Evolutionary conservation across 2,113 vertebrate species (phyloP).

Genomic region (Spermophilus dauricus): DNA sequence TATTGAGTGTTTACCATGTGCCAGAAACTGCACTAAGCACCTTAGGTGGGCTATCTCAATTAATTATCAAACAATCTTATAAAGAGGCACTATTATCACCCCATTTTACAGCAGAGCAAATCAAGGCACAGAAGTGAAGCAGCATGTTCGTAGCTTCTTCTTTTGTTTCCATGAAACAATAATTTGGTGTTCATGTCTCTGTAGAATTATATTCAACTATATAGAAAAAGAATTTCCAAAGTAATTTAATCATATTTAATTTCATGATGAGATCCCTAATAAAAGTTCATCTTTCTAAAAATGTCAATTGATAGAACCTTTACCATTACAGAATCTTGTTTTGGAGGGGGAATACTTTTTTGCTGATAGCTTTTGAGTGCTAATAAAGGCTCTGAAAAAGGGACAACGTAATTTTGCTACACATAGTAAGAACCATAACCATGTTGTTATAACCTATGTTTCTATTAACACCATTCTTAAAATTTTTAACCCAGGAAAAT

Average conservation of each 20-base stretch:
- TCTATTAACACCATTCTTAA: conserved; percentile 19
- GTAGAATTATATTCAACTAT: background rate
- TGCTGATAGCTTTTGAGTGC: background rate
- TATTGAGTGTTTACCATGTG: conserved; percentile 24
- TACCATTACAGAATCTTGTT: conserved; percentile 43
- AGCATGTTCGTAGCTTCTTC: background rate
- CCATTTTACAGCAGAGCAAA: background rate
- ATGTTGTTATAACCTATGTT: background rate
- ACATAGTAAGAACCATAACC: background rate
- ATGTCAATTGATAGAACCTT: conserved; percentile 42
- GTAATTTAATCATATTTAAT: conserved; percentile 46
- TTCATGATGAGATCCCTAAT: conserved; percentile 9
- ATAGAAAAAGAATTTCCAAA: conserved; percentile 36
- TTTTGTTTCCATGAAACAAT: conserved; percentile 16
- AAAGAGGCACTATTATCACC: background rate
- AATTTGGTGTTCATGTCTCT: background rate
- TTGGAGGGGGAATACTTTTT: background rate
- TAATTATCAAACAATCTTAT: background rate
- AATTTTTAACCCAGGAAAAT: conserved; percentile 37
- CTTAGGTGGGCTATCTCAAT: background rate
- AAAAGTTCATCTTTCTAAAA: conserved; percentile 46
- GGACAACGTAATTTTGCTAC: conserved; percentile 20
- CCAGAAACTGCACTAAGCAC: conserved; percentile 63
- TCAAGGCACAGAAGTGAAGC: background rate
- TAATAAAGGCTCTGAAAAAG: conserved; percentile 31